Base-by-base conservation (phyloP, 2,888 invertebrate genomes). In the Aporophyla nigra region DNA sequence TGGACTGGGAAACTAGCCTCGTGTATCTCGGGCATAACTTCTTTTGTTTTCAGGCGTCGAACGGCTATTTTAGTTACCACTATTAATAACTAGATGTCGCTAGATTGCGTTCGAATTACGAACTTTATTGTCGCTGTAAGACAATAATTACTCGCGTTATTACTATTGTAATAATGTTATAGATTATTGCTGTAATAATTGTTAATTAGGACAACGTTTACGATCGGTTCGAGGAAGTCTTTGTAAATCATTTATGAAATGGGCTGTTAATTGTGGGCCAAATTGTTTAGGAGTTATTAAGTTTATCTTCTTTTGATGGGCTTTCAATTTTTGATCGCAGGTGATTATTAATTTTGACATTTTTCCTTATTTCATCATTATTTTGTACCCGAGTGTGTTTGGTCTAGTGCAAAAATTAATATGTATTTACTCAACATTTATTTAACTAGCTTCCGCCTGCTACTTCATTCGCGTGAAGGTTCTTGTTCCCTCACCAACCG, bases 41-140 rank as follows among this genome's bases (percentile, higher is more conserved):
- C 56, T 67, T 67, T 71, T 58, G 62, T 67, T 62, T 66, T 56
- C 27, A 46, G 53, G 21, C 19, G n/a, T 16, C n/a, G 24, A 67
- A 56, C 16, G 21, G 0, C 40, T 69, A 68, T 82, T 80, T 54
- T 61, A 69, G 54, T 59, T 75, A 21, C 6, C 3, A 14, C 21
- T 70, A 56, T 76, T 66, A 40, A 66, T 70, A 56, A 54, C 58
- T 59, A 73, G 78, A 82, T 82, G 58, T 79, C 51, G 54, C 76
- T 58, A 65, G 14, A 6, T 75, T 27, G 21, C 21, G 58, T 62
- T 78, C 43, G 51, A 33, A 53, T 61, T 46, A 56, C 14, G n/a
- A n/a, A 46, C 59, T 76, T 61, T 56, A 74, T 56, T n/a, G 21
- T 10, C 54, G 1, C 16, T 66, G 61, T 62, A 5, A 43, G 43